Percentiles rank a stretch among this genome's conserved stretches.
phyloP scores from a whole-genome alignment of 1,140 invertebrate genomes.

The Hylaeus anthracinus region DNA sequence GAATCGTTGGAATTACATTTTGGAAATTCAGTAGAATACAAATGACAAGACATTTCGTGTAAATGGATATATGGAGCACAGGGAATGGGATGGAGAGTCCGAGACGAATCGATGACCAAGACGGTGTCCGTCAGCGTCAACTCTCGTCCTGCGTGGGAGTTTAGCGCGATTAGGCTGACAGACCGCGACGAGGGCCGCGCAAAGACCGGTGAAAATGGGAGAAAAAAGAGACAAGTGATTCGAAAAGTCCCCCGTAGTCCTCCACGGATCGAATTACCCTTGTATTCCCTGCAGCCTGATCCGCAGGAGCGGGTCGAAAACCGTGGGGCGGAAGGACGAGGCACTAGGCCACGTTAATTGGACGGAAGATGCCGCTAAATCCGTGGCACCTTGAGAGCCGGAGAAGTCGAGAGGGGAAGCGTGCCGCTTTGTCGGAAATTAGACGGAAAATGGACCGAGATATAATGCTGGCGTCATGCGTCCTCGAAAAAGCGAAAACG shows the following conservation, averaged over 20 bases:
- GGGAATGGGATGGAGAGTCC: no score
- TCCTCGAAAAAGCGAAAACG: background rate
- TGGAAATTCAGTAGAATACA: no score
- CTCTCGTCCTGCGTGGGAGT: background rate
- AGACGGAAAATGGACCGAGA: slow-evolving; percentile 40
- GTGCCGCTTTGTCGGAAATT: slow-evolving; percentile 60
- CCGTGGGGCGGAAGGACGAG: slow-evolving; percentile 11
- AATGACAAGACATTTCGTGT: no score
- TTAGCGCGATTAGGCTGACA: slow-evolving; percentile 26
- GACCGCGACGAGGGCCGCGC: background rate
- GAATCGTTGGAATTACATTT: no score
- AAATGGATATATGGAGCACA: no score
- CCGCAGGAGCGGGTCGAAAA: slow-evolving; percentile 3
- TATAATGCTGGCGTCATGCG: background rate
- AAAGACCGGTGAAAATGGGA: slow-evolving; percentile 31
- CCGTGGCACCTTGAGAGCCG: slow-evolving; percentile 46
- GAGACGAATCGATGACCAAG: background rate
- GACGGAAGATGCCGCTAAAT: slow-evolving; percentile 65
- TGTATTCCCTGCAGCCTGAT: slow-evolving; percentile 23
- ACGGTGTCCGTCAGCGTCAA: background rate
- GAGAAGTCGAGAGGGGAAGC: slow-evolving; percentile 14
- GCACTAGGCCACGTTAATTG: slow-evolving; percentile 60
- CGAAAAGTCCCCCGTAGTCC: slow-evolving; percentile 1
- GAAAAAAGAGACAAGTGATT: background rate
- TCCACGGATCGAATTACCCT: slow-evolving; percentile 46